These are phyloP conservation scores for Tetragonula clypearis DNA, from an alignment of 1,140 invertebrate genomes.

Conservation along the genomic window DNA sequence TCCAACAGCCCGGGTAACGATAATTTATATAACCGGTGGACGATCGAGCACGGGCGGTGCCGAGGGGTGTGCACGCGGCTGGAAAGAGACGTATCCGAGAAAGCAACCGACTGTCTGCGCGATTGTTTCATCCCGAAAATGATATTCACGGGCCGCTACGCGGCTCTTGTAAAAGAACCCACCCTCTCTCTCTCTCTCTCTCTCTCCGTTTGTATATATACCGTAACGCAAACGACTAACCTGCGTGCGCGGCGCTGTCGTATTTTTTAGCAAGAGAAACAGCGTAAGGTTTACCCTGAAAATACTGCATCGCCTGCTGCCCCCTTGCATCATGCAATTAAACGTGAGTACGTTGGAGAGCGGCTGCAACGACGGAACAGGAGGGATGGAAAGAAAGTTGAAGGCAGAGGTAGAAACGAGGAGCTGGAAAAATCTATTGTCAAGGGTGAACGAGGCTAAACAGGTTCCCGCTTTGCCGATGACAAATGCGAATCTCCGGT, in stretches of 20 bases:
- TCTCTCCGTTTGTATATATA: too few species aligned
- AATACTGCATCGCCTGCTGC: slow-evolving; percentile 47
- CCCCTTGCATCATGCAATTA: slow-evolving; percentile 61
- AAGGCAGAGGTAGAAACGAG: not conserved
- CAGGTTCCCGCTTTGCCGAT: not conserved
- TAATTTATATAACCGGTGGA: slow-evolving; percentile 8
- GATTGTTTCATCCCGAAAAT: slow-evolving; percentile 71
- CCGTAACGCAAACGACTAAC: not conserved
- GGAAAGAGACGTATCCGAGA: slow-evolving; percentile 34
- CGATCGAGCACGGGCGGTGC: not conserved
- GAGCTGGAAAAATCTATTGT: slow-evolving; percentile 30
- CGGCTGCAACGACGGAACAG: not conserved
- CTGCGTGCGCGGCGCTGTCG: not conserved
- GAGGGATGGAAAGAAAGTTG: not conserved
- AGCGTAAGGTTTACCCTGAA: slow-evolving; percentile 58
- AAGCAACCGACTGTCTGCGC: slow-evolving; percentile 38
- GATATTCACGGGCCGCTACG: slow-evolving; percentile 60
- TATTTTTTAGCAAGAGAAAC: slow-evolving; percentile 58
- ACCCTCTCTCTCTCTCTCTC: not conserved
- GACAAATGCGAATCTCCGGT: not conserved
- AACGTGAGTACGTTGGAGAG: slow-evolving; percentile 38
- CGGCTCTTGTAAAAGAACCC: slow-evolving; percentile 30
- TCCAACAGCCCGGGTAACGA: not conserved
- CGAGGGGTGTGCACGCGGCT: not conserved
- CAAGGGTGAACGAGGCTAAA: not conserved